phyloP scores from a whole-genome alignment of 2,888 invertebrate genomes.

The Oligia strigilis region DNA sequence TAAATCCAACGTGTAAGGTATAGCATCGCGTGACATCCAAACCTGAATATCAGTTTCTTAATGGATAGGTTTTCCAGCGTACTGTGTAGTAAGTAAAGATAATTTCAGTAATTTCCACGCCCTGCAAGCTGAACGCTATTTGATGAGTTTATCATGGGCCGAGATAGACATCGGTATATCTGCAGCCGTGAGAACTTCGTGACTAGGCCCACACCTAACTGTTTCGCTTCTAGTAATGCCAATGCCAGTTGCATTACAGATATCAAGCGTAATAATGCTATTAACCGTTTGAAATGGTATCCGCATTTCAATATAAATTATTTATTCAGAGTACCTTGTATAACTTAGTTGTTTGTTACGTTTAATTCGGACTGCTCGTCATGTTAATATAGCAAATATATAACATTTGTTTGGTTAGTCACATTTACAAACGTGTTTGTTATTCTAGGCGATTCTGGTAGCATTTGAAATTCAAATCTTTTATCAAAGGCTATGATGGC shows the following conservation, averaged over 20 bases:
- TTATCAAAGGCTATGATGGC: conserved; percentile 24
- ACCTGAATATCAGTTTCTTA: conserved; percentile 33
- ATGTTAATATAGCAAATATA: neutral
- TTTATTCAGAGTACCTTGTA: neutral
- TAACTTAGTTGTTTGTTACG: neutral
- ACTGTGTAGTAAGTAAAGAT: conserved; percentile 41
- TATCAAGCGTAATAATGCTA: conserved; percentile 56
- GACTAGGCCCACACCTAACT: conserved; percentile 75
- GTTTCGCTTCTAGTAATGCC: conserved; percentile 70
- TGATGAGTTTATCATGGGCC: conserved; percentile 82
- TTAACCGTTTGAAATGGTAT: conserved; percentile 43
- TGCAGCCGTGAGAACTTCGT: conserved; percentile 87
- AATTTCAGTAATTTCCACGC: conserved; percentile 54
- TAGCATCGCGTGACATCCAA: conserved; percentile 31
- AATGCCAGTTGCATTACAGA: conserved; percentile 63
- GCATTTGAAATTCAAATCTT: conserved; percentile 36
- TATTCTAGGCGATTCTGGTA: neutral
- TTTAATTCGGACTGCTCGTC: neutral
- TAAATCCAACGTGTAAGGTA: conserved; percentile 23
- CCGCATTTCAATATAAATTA: conserved; percentile 34
- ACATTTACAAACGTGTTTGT: conserved; percentile 8
- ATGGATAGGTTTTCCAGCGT: conserved; percentile 31
- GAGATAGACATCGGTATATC: conserved; percentile 84
- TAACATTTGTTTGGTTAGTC: neutral
- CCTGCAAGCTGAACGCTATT: conserved; percentile 65